phyloP scores from a whole-genome alignment of 2,113 vertebrate species.

The Gobiocypris rarus region DNA sequence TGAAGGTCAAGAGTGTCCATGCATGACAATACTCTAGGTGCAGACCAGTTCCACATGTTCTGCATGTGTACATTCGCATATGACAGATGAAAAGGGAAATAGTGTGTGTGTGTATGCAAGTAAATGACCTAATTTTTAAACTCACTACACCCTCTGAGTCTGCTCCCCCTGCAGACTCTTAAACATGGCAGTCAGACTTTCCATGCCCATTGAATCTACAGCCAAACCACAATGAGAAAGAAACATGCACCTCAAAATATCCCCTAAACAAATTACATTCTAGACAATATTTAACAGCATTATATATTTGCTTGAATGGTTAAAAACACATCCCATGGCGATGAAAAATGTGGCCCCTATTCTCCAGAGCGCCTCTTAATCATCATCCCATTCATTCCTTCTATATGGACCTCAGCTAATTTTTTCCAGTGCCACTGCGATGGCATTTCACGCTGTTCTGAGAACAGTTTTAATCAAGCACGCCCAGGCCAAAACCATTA shows the following conservation, averaged over 20 bases:
- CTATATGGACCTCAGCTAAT: constrained; percentile 18
- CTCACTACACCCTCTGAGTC: constrained; percentile 38
- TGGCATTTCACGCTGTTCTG: neutral
- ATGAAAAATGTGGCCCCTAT: neutral
- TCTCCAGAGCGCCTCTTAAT: neutral
- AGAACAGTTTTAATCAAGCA: neutral
- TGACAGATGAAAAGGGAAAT: neutral
- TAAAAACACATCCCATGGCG: neutral
- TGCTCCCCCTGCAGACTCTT: constrained; percentile 6
- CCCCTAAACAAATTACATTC: neutral
- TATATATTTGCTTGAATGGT: neutral
- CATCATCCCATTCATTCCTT: constrained; percentile 36
- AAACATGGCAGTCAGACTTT: constrained; percentile 52
- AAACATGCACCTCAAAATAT: neutral
- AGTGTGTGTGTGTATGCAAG: neutral
- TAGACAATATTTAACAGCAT: neutral
- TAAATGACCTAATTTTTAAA: constrained; percentile 50
- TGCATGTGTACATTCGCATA: neutral
- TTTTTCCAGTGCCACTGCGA: constrained; percentile 18
- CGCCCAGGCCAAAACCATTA: neutral
- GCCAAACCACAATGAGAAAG: neutral
- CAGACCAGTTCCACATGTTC: neutral
- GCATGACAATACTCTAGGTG: neutral
- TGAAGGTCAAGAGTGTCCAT: neutral
- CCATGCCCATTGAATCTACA: constrained; percentile 34